Percentiles rank a stretch among this genome's conserved stretches.
phyloP scores from a whole-genome alignment of 2,888 invertebrate genomes.

The Catocala nupta region DNA sequence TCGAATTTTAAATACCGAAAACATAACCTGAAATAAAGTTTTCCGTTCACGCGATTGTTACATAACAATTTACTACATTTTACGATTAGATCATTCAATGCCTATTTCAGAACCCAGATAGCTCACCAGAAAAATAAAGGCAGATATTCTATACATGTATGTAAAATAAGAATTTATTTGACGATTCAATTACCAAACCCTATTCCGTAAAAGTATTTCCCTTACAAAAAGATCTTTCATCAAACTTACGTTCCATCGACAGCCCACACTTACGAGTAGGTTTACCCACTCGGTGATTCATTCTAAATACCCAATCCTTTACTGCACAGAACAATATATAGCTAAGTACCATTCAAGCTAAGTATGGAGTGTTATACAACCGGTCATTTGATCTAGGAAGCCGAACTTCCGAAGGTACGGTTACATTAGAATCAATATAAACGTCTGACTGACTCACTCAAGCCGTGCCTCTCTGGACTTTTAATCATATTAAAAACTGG shows the following conservation, averaged over 20 bases:
- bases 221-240: not conserved
- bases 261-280: conserved; percentile 26
- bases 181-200: too few relatives aligned
- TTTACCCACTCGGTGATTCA: conserved; percentile 48
- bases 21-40: too few relatives aligned
- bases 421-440: conserved; percentile 47
- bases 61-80: too few relatives aligned
- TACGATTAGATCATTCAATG: too few relatives aligned
- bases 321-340: conserved; percentile 8
- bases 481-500: conserved; percentile 16
- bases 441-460: conserved; percentile 37
- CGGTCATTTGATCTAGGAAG: conserved; percentile 53
- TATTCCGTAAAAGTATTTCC: too few relatives aligned
- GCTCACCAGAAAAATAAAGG: too few relatives aligned
- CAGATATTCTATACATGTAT: too few relatives aligned
- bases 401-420: conserved; percentile 37
- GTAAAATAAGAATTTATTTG: not conserved
- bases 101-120: too few relatives aligned
- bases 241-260: not conserved
- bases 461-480: conserved; percentile 27
- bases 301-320: conserved; percentile 13
- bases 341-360: conserved; percentile 3
- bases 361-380: conserved; percentile 19
- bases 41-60: too few relatives aligned
- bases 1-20: too few relatives aligned